These are phyloP conservation scores for Enchytraeus crypticus DNA, from an alignment of 2,888 invertebrate species.

Conservation along the genomic window DNA sequence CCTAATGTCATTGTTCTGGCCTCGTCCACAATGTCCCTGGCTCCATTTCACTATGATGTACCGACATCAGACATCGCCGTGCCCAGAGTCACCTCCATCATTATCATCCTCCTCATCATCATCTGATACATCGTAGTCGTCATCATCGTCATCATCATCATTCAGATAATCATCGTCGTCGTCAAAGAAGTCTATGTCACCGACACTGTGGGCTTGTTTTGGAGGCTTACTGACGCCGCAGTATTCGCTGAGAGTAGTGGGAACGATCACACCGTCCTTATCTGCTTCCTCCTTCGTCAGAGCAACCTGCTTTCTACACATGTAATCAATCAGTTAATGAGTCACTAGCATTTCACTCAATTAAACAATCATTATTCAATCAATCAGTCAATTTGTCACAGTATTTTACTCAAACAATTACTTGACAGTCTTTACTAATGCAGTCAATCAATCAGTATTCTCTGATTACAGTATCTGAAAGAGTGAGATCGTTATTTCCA, in stretches of 20 bases:
- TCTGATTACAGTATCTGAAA: too few relatives aligned
- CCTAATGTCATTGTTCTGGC: too few relatives aligned
- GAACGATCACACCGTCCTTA: constrained; percentile 91
- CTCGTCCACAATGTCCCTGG: too few relatives aligned
- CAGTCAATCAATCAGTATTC: too few relatives aligned
- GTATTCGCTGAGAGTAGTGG: constrained; percentile 93
- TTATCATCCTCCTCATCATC: constrained; percentile 15
- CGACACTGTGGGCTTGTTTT: constrained; percentile 76
- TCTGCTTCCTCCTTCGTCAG: constrained; percentile 89
- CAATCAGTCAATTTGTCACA: too few relatives aligned
- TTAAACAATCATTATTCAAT: too few relatives aligned
- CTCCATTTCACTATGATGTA: too few relatives aligned
- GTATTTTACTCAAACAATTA: too few relatives aligned
- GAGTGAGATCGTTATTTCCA: too few relatives aligned
- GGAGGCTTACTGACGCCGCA: constrained; percentile 69
- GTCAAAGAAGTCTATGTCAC: constrained; percentile 66
- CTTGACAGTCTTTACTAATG: too few relatives aligned
- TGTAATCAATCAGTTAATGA: neutral
- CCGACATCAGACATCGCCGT: too few relatives aligned
- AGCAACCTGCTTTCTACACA: constrained; percentile 85
- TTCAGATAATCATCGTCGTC: constrained; percentile 10
- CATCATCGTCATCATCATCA: constrained; percentile 44
- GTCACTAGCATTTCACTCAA: too few relatives aligned
- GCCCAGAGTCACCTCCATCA: constrained; percentile 15
- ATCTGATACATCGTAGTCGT: constrained; percentile 52